Evolutionary conservation across 2,113 vertebrate genomes (phyloP), one percentile per base, ranked within the genome.

Genomic region (Eonycteris spelaea): DNA sequence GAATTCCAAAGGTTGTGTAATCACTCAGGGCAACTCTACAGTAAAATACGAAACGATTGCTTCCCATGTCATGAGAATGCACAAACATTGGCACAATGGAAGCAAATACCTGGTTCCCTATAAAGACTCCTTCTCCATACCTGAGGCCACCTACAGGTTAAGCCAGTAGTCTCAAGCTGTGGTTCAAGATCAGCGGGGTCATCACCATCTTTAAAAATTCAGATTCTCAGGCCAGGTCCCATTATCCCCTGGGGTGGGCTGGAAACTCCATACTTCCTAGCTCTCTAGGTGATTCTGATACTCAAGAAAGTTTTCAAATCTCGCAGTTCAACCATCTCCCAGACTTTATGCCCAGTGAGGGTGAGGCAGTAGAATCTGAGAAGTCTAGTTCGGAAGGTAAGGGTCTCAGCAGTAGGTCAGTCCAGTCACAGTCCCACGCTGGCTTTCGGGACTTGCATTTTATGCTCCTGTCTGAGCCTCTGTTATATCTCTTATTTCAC

Each of bases 1-100:
- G 78, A 86, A 84, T 70, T 92, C 43, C 55, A 43, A 65, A 96
- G 53, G 40, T 87, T 90, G 45, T 70, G 28, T 80, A 92, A 38
- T 24, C 70, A 90, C 86, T 65, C 93, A 73, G 48, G 38, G 9
- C 16, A n/a, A 43, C 45, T 18, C 48, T 10, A 61, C 0, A n/a
- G 30, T 28, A 24, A 82, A 79, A 94, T 38, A 53, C 3, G 55
- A 59, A 87, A 74, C 14, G 53, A 43, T 2, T 40, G 19, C 59
- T 48, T 38, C 61, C 55, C 13, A 7, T 13, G 33, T 43, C 33
- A 38, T 14, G 45, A 63, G 33, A 70, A 85, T 1, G 10, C 63
- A 3, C 33, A 67, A 61, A 38, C 19, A 65, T 33, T 45, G 21
- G 70, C 51, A 75, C 43, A 33, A 8, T 0, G 61, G 21, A 71